Conservation (phyloP, 2,888 invertebrate species). For the Eristalinus aeneus region DNA sequence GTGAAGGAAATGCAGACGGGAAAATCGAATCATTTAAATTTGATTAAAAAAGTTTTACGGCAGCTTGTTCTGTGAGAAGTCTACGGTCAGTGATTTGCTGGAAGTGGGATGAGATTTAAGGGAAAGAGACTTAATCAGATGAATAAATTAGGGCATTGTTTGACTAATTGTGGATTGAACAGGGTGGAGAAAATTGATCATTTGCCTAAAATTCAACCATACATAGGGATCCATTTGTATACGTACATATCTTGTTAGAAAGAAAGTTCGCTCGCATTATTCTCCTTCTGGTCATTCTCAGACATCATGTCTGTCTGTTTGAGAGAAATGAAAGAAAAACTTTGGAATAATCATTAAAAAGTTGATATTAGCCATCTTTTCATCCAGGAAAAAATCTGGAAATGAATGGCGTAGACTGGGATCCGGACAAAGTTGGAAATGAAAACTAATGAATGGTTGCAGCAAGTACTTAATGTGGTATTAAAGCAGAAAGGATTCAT, state of each 20-base stretch:
- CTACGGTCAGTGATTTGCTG: slow-evolving; percentile 31
- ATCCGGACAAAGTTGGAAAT: not conserved
- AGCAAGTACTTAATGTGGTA: not conserved
- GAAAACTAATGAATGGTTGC: not conserved
- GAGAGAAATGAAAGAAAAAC: slow-evolving; percentile 9
- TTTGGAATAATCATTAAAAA: slow-evolving; percentile 48
- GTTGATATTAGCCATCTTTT: slow-evolving; percentile 27
- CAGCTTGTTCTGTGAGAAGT: not conserved
- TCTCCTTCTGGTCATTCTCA: not conserved
- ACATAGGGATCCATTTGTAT: slow-evolving; percentile 29
- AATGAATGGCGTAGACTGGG: not conserved
- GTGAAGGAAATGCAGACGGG: slow-evolving; percentile 5
- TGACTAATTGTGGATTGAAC: not conserved
- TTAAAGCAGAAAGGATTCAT: not conserved
- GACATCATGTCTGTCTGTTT: not conserved
- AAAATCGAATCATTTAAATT: slow-evolving; percentile 68
- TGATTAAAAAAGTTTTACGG: slow-evolving; percentile 63
- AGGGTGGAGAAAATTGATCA: slow-evolving; percentile 37
- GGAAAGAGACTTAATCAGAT: slow-evolving; percentile 49
- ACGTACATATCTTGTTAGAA: slow-evolving; percentile 48
- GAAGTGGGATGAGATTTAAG: slow-evolving; percentile 9
- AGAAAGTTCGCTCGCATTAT: slow-evolving; percentile 22
- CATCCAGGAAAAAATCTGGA: not conserved
- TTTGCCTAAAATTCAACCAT: slow-evolving; percentile 20
- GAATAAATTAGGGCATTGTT: slow-evolving; percentile 57